phyloP scores from a whole-genome alignment of 2,888 invertebrate genomes.

The Peribatodes rhomboidaria region DNA sequence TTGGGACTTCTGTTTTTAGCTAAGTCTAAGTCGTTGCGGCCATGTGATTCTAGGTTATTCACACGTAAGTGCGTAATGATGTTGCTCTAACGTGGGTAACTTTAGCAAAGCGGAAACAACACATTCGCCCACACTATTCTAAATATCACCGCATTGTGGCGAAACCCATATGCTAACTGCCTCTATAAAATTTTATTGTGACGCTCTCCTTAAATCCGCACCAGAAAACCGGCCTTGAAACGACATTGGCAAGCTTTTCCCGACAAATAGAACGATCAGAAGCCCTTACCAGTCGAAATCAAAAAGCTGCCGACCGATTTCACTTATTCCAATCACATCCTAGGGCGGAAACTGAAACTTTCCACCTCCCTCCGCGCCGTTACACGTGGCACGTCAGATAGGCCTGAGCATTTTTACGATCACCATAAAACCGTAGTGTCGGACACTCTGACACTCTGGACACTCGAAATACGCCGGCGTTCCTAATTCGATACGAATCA shows the following conservation, averaged over 20 bases:
- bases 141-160: neutral
- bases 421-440: slow-evolving; percentile 49
- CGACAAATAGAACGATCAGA: slow-evolving; percentile 13
- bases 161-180: slow-evolving; percentile 2
- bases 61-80: neutral
- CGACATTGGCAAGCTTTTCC: slow-evolving; percentile 13
- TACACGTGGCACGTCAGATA: slow-evolving; percentile 31
- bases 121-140: neutral
- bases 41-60: neutral
- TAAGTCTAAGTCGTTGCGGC: neutral
- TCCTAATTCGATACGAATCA: slow-evolving; percentile 54
- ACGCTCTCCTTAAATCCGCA: slow-evolving; percentile 12
- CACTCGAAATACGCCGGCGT: slow-evolving; percentile 49
- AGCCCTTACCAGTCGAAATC: slow-evolving; percentile 5
- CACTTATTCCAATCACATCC: slow-evolving; percentile 34
- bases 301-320: slow-evolving; percentile 19
- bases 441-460: slow-evolving; percentile 41
- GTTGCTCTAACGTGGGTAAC: neutral
- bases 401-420: slow-evolving; percentile 48
- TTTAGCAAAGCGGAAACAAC: neutral
- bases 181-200: slow-evolving; percentile 20
- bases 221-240: slow-evolving; percentile 10
- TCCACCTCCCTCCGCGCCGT: slow-evolving; percentile 19
- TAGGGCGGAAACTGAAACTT: slow-evolving; percentile 25
- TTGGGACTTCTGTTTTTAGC: too few relatives aligned